Evolutionary conservation across 2,888 invertebrate genomes (phyloP).

Genomic region (Schizotus pectinicornis): DNA sequence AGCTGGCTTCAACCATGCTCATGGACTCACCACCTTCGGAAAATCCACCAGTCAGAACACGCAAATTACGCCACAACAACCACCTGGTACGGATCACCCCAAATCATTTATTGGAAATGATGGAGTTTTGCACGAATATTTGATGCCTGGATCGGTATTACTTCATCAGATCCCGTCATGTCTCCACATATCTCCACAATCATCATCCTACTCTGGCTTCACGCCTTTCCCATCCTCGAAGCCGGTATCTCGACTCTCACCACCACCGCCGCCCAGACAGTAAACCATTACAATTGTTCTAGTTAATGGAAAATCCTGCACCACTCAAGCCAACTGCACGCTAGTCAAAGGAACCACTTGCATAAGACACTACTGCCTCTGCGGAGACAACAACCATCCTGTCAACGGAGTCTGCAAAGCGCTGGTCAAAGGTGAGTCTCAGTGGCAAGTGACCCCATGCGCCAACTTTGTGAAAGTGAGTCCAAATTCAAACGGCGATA

Average conservation of each 20-base stretch:
- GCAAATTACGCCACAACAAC: conserved; percentile 41
- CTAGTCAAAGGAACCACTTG: conserved; percentile 54
- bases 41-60: conserved; percentile 50
- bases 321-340: conserved; percentile 50
- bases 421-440: conserved; percentile 47
- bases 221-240: conserved; percentile 6
- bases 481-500: no score
- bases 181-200: conserved; percentile 14
- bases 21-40: conserved; percentile 58
- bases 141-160: conserved; percentile 40
- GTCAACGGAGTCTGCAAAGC: conserved; percentile 51
- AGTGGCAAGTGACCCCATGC: no score
- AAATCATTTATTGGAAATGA: conserved; percentile 28
- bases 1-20: conserved; percentile 58
- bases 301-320: conserved; percentile 49
- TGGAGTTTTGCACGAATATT: conserved; percentile 38
- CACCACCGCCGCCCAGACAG: neutral
- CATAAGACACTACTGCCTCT: conserved; percentile 49
- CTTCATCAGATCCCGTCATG: conserved; percentile 28
- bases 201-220: no score
- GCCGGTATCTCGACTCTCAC: conserved; percentile 10
- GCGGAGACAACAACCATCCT: conserved; percentile 55
- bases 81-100: conserved; percentile 46
- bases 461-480: neutral
- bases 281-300: conserved; percentile 33